A percentile compares a stretch with the other conserved stretches of the same genome.
Evolutionary conservation across 2,888 invertebrate genomes (phyloP).

Genomic region (Pasiphila rectangulata): DNA sequence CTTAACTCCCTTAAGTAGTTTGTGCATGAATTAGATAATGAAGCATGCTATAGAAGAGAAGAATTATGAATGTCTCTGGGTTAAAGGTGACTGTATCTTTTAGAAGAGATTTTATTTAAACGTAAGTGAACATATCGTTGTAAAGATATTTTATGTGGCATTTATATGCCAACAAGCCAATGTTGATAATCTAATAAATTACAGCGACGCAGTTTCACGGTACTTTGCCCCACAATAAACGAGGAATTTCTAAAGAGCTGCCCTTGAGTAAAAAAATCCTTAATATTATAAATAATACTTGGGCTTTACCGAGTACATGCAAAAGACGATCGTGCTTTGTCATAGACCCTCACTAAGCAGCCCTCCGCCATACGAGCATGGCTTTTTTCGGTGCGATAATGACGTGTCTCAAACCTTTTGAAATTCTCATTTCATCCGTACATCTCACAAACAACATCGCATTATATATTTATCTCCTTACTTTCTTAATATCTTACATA

Average conservation of each 20-base stretch:
- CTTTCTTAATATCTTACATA: constrained; percentile 12
- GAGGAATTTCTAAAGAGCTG: constrained; percentile 33
- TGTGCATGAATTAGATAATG: constrained; percentile 22
- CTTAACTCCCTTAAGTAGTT: constrained; percentile 18
- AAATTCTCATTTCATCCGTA: constrained; percentile 25
- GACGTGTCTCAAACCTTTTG: constrained; percentile 42
- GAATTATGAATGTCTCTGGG: constrained; percentile 8
- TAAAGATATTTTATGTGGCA: constrained; percentile 6
- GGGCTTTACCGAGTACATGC: constrained; percentile 56
- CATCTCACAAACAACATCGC: constrained; percentile 11
- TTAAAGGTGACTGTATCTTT: constrained; percentile 1
- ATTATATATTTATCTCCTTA: constrained; percentile 10
- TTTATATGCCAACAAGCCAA: constrained; percentile 3
- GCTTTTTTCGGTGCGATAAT: constrained; percentile 44
- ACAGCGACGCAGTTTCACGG: constrained; percentile 19
- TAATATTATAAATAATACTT: constrained; percentile 40
- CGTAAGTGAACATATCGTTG: constrained; percentile 8
- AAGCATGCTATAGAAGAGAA: constrained; percentile 14
- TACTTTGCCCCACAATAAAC: constrained; percentile 26
- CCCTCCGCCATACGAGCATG: constrained; percentile 34
- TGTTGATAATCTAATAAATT: constrained; percentile 11
- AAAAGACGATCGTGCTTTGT: constrained; percentile 52
- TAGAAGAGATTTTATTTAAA: constrained; percentile 3
- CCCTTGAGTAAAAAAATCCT: constrained; percentile 38
- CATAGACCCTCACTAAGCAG: constrained; percentile 51